Base-by-base conservation (phyloP, 2,113 vertebrate species). In the Trochalopteron elliotii region DNA sequence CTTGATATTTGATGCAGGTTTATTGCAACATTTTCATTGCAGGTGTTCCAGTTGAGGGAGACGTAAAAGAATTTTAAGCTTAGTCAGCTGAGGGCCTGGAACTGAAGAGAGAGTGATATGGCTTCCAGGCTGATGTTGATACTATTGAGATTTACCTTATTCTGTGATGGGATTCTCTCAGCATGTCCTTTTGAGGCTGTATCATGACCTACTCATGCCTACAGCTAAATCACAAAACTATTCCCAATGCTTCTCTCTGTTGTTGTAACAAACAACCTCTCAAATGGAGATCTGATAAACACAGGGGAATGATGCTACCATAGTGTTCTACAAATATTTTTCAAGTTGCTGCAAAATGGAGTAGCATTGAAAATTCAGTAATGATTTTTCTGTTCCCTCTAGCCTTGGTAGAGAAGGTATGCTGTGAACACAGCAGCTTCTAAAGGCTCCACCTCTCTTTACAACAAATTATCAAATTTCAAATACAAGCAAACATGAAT, bases 221-320 rank as follows among this genome's bases (percentile, higher is more conserved):
- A 31, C 30, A 61, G 33, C 15, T 67, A 33, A 33, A 69, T 52
- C 42, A 59, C 18, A 57, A 59, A 91, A 42, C 21, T 64, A 12
- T 31, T 64, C 21, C 5, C 6, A 45, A 0, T n/a, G 27, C 67
- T 89, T 45, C 23, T 33, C 42, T 50, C 9, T 49, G 15, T 7
- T 60, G 4, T 21, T 87, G 18, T 20, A 81, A 57, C 0, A 3
- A 55, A 7, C 8, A 52, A 13, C 2, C 3, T 53, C 33, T 84
- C 33, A 81, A 59, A n/a, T 6, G 21, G 7, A 47, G 5, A 3
- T 31, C 30, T 39, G 11, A 21, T 37, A 60, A 79, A 52, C 16
- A 17, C 10, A 56, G 8, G 8, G 15, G 11, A 69, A 65, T 28
- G 0, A 1, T 23, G 4, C 15, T 28, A 56, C 20, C 1, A 0